phyloP scores from a whole-genome alignment of 2,797 vertebrate species.

The Fistularia commersonii region DNA sequence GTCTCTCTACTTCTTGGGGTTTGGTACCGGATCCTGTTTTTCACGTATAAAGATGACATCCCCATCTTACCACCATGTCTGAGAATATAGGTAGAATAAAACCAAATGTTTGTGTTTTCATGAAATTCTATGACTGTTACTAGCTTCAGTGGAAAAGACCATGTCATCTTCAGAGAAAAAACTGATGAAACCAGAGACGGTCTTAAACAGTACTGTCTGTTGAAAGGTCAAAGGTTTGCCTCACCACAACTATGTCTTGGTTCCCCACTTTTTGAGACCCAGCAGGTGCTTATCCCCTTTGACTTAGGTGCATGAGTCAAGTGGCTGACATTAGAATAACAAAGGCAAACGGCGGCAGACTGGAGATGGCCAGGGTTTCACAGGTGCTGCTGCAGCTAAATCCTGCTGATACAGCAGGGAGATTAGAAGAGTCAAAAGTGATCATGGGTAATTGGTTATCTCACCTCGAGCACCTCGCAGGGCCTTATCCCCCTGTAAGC shows the following conservation, averaged over 20 bases:
- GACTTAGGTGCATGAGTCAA: conserved; percentile 66
- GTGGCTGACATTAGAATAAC: conserved; percentile 75
- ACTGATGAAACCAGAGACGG: conserved; percentile 23
- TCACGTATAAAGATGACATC: too few relatives aligned
- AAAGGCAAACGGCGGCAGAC: conserved; percentile 56
- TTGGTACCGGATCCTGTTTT: too few relatives aligned
- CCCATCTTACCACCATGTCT: too few relatives aligned
- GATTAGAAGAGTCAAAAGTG: conserved; percentile 81
- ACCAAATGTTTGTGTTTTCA: too few relatives aligned
- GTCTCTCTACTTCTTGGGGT: too few relatives aligned
- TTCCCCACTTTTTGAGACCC: background rate
- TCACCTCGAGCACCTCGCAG: conserved; percentile 72
- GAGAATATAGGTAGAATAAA: too few relatives aligned
- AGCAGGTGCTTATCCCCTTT: conserved; percentile 60
- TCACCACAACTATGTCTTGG: background rate
- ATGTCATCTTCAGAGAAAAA: conserved; percentile 2
- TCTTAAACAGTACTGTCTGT: conserved; percentile 8
- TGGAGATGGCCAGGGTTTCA: conserved; percentile 61
- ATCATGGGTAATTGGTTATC: conserved; percentile 80
- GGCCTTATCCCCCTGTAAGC: conserved; percentile 75
- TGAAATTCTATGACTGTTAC: too few relatives aligned
- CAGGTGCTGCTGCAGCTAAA: conserved; percentile 67
- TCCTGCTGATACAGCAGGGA: conserved; percentile 64
- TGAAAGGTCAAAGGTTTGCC: conserved; percentile 32
- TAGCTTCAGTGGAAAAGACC: too few relatives aligned